Base-by-base conservation (phyloP, 2,113 vertebrate genomes). In the Tachysurus vachellii region DNA sequence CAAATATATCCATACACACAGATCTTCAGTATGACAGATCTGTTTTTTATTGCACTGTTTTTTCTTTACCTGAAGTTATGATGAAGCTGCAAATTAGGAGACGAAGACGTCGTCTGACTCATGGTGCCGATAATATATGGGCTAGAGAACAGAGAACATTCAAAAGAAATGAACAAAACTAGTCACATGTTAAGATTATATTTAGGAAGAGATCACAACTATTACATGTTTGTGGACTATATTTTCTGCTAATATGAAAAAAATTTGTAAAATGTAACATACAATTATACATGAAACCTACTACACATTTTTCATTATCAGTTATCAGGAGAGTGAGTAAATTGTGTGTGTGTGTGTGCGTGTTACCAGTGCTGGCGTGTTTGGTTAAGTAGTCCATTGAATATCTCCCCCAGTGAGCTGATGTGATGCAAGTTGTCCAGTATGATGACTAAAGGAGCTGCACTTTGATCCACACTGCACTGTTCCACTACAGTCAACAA, bases 61-160 rank as follows among this genome's bases (percentile, higher is more conserved):
- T 50, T 50, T 42, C 61, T 23, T 85, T 59, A 91, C 98, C 98
- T 97, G 96, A 99, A 99, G 94, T 99, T 99, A 90, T 99, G 98
- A 89, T 99, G 98, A 75, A 99, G 97, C 90, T 99, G 98, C 88
- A 99, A 95, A 92, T 99, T 99, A 75, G 98, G 98, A 36, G 98
- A 96, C 1, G 98, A 99, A 4, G 98, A 98, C 14, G 98, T 99
- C 73, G 98, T 98, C 93, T 99, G 98, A 94, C 98, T 99, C 98
- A 99, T 99, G 7, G 98, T 99, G 88, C 98, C 98, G 14, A 99
- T 99, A 87, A 99, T 99, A 81, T 98, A 99, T 0, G 98, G 98
- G 56, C 98, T 99, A 87, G 26, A 57, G 77, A 61, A 83, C 56
- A 83, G 26, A 75, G 59, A 83, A 36, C 62, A 61, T 28, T 36